A percentile compares a stretch with the other conserved stretches of the same genome.
These are phyloP conservation scores for Periophthalmus magnuspinnatus DNA, from an alignment of 2,797 vertebrate genomes.

Conservation along the genomic window DNA sequence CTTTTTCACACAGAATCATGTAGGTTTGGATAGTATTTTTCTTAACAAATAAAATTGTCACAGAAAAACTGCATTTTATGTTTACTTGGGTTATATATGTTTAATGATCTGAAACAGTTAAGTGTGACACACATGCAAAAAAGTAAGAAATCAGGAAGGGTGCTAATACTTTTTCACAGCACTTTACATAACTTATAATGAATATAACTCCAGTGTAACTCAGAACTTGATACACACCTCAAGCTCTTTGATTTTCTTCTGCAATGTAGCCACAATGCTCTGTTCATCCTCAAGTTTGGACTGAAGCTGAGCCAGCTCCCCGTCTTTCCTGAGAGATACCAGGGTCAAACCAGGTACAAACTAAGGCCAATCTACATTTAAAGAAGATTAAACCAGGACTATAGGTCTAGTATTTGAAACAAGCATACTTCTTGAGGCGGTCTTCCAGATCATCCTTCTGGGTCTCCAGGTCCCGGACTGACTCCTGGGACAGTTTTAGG, in stretches of 20 bases:
- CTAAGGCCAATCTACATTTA: not conserved
- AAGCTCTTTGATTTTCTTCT: slow-evolving; percentile 94
- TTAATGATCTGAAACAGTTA: no score
- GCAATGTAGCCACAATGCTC: slow-evolving; percentile 82
- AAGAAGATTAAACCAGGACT: not conserved
- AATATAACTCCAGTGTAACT: not conserved
- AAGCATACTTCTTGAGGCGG: slow-evolving; percentile 87
- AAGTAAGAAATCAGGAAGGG: no score
- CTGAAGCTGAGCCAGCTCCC: not conserved
- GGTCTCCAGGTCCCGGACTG: slow-evolving; percentile 88
- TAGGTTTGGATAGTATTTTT: no score
- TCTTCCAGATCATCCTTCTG: slow-evolving; percentile 92
- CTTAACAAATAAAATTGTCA: no score
- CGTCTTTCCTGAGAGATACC: not conserved
- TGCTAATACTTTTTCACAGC: no score
- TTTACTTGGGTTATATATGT: no score
- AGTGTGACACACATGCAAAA: no score
- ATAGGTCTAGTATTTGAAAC: not conserved
- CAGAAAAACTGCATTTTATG: no score
- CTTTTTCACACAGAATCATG: no score
- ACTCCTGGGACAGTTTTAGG: slow-evolving; percentile 88
- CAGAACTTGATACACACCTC: slow-evolving; percentile 72
- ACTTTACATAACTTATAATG: no score
- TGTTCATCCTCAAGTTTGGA: slow-evolving; percentile 85
- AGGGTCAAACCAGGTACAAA: not conserved